Conservation (phyloP, 2,797 vertebrate genomes). For the Notolabrus celidotus region DNA sequence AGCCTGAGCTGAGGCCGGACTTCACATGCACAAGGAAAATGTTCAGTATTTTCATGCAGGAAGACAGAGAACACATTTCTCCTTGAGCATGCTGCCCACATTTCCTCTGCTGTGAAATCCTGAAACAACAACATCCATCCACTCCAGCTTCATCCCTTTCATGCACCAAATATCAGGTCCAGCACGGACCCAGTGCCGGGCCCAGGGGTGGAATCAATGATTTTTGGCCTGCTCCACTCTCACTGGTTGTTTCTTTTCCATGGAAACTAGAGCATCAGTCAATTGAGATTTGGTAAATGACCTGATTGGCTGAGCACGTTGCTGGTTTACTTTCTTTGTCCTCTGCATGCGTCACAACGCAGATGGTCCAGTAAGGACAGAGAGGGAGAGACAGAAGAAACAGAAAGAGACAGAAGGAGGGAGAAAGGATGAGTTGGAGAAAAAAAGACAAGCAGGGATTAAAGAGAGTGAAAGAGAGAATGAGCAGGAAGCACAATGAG, state of each 20-base stretch:
- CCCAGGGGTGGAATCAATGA: conserved; percentile 53
- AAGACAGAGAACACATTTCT: not conserved
- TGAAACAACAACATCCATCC: conserved; percentile 15
- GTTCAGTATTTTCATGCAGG: conserved; percentile 8
- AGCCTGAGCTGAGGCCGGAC: conserved; percentile 21
- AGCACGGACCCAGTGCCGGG: conserved; percentile 13
- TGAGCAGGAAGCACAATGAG: not conserved
- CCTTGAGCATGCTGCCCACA: not conserved
- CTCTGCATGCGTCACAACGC: conserved; percentile 53
- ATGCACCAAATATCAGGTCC: conserved; percentile 39
- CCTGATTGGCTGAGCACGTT: conserved; percentile 56
- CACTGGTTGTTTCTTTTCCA: conserved; percentile 65
- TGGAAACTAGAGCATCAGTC: conserved; percentile 77
- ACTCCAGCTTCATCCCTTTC: conserved; percentile 21
- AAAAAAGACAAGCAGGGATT: not conserved
- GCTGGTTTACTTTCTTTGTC: conserved; percentile 49
- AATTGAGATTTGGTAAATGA: conserved; percentile 71
- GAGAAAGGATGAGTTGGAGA: not conserved
- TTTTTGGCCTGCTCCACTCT: conserved; percentile 39
- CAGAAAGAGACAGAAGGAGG: not conserved
- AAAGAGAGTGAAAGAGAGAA: not conserved
- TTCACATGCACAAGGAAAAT: not conserved
- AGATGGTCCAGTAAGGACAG: conserved; percentile 39
- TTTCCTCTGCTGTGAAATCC: conserved; percentile 13
- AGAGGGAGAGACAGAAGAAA: conserved; percentile 12